A percentile compares a stretch with the other conserved stretches of the same genome.
Conservation (phyloP, 2,888 invertebrate genomes). For the Nephrotoma guestfalica region DNA sequence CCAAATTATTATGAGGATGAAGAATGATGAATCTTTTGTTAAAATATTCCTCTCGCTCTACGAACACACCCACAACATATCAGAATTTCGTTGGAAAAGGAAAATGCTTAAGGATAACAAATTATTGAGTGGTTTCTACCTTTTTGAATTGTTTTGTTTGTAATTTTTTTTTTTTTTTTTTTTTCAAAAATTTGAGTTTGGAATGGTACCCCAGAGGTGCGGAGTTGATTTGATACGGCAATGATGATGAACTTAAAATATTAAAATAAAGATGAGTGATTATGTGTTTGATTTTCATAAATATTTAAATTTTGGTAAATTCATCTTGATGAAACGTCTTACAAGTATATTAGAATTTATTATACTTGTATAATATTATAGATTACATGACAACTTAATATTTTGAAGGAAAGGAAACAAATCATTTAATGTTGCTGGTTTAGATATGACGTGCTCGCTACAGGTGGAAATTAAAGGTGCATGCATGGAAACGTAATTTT, state of each 20-base stretch:
- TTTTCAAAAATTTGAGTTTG: neutral
- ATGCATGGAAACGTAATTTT: too few species aligned
- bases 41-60: neutral
- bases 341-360: too few species aligned
- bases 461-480: too few species aligned
- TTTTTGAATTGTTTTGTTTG: neutral
- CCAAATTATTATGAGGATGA: neutral
- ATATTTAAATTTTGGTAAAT: neutral
- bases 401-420: too few species aligned
- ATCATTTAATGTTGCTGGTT: too few species aligned
- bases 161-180: too few species aligned
- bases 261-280: neutral
- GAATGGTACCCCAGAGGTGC: too few species aligned
- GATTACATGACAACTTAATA: too few species aligned
- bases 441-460: too few species aligned
- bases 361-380: too few species aligned
- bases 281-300: neutral
- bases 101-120: neutral
- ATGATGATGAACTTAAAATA: neutral
- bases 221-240: neutral
- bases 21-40: neutral
- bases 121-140: neutral
- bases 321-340: neutral
- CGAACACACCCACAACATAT: too few species aligned
- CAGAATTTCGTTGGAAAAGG: neutral